Conservation (phyloP, 2,113 vertebrate genomes). For the Upupa epops region DNA sequence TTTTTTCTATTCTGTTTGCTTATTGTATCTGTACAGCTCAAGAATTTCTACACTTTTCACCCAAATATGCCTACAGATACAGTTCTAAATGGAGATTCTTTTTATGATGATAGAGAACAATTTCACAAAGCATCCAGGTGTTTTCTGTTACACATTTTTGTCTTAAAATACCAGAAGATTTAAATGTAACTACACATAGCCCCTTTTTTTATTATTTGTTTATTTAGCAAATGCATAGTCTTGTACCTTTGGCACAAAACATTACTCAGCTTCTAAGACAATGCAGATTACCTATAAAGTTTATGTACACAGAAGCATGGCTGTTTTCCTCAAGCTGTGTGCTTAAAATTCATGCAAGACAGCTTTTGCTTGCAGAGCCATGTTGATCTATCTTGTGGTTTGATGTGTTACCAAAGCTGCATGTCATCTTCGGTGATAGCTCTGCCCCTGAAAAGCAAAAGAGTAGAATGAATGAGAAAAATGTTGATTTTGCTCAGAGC, state of each 20-base stretch:
- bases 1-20: not conserved
- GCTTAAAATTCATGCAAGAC: constrained; percentile 16
- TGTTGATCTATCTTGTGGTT: constrained; percentile 26
- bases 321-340: not conserved
- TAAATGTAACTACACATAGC: not conserved
- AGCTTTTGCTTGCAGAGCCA: not conserved
- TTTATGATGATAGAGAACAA: constrained; percentile 8
- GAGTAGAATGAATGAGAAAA: constrained; percentile 40
- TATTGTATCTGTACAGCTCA: not conserved
- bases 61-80: not conserved
- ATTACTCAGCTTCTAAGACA: not conserved
- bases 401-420: constrained; percentile 31
- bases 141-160: not conserved
- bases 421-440: constrained; percentile 12
- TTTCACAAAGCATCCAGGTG: not conserved
- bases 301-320: not conserved
- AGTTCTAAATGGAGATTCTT: not conserved
- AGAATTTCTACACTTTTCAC: not conserved
- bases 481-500: constrained; percentile 56
- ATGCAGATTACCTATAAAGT: constrained; percentile 19
- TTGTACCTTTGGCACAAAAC: not conserved
- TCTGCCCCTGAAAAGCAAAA: constrained; percentile 28
- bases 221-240: not conserved
- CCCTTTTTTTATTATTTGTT: not conserved
- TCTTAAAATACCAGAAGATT: not conserved